phyloP scores from a whole-genome alignment of 1,140 invertebrate genomes.

The Hylaeus anthracinus region DNA sequence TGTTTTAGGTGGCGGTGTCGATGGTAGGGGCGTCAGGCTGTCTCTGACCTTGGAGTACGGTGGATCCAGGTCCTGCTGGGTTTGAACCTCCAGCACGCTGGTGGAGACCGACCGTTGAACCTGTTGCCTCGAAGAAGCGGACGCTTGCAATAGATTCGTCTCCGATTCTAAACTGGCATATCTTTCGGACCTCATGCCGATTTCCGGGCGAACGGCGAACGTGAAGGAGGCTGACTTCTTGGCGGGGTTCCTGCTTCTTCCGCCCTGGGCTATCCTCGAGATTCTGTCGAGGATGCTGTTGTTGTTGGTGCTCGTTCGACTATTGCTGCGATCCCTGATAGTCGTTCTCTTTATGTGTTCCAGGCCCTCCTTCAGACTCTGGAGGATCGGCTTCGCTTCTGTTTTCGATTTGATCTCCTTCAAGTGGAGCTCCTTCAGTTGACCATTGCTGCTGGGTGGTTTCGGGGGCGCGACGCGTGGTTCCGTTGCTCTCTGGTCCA shows the following conservation, averaged over 20 bases:
- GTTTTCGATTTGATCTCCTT: slow-evolving; percentile 77
- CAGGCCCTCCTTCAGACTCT: slow-evolving; percentile 75
- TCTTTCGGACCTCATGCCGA: slow-evolving; percentile 76
- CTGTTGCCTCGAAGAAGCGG: slow-evolving; percentile 63
- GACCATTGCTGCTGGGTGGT: slow-evolving; percentile 60
- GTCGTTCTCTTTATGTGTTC: slow-evolving; percentile 77
- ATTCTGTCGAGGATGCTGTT: slow-evolving; percentile 74
- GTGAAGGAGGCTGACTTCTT: slow-evolving; percentile 79
- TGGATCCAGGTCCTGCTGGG: slow-evolving; percentile 71
- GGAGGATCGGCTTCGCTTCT: slow-evolving; percentile 76
- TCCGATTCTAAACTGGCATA: slow-evolving; percentile 78
- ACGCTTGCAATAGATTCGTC: slow-evolving; percentile 66
- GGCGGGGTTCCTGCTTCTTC: slow-evolving; percentile 75
- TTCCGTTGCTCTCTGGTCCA: slow-evolving; percentile 78
- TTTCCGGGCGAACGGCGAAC: slow-evolving; percentile 76
- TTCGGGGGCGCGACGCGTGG: slow-evolving; percentile 76
- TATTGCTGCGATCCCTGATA: slow-evolving; percentile 74
- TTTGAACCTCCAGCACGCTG: slow-evolving; percentile 74
- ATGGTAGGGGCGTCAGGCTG: slow-evolving; percentile 74
- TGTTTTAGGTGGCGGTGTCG: slow-evolving; percentile 67
- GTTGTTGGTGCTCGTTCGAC: slow-evolving; percentile 60
- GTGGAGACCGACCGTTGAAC: slow-evolving; percentile 78
- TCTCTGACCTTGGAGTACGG: slow-evolving; percentile 79
- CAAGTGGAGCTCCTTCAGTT: slow-evolving; percentile 74
- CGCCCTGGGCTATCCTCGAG: slow-evolving; percentile 76